Conservation (phyloP, 2,113 vertebrate genomes). For the Kryptolebias marmoratus region DNA sequence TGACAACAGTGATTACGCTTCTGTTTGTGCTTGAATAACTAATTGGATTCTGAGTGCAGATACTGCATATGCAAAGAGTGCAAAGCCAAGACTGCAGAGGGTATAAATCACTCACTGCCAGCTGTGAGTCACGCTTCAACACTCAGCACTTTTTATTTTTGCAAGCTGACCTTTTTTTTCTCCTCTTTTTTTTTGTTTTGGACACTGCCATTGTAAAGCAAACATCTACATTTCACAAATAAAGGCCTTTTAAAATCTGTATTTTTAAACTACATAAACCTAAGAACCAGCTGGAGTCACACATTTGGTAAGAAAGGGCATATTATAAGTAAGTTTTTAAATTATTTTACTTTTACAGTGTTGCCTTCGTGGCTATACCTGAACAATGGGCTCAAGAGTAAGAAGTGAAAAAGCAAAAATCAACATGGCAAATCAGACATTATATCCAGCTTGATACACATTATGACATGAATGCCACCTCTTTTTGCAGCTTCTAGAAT, state of each 20-base stretch:
- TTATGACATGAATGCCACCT: too few species aligned
- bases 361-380: not conserved
- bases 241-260: not conserved
- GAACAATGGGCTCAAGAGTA: not conserved
- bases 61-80: conserved; percentile 16
- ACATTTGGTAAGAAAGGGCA: not conserved
- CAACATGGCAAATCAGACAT: not conserved
- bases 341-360: not conserved
- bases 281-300: too few species aligned
- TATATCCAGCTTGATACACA: too few species aligned
- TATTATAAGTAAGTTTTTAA: not conserved
- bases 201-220: not conserved
- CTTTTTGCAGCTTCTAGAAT: too few species aligned
- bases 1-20: not conserved
- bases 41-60: not conserved
- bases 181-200: not conserved
- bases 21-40: not conserved
- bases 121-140: conserved; percentile 11
- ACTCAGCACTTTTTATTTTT: conserved; percentile 31
- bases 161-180: conserved; percentile 25
- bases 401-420: not conserved
- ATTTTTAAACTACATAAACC: not conserved
- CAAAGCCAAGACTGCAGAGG: conserved; percentile 26
- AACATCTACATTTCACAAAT: not conserved
- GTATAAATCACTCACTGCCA: conserved; percentile 37